These are phyloP conservation scores for Sorex fumeus DNA, from an alignment of 2,113 vertebrate species.

Conservation along the genomic window DNA sequence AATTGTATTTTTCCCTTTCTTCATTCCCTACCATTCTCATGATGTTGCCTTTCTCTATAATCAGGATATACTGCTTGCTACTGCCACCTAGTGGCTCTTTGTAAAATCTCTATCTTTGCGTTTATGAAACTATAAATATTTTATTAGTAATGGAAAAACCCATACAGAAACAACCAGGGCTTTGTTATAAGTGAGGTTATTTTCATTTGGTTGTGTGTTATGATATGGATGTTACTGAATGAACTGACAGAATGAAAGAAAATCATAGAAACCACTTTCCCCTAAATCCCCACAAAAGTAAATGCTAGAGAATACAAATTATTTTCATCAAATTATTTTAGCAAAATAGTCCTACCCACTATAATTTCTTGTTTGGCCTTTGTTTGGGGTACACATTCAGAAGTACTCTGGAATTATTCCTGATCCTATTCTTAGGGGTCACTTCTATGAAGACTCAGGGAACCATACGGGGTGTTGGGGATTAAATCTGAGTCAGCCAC, in stretches of 20 bases:
- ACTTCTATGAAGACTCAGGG: no score
- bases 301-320: neutral
- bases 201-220: neutral
- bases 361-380: neutral
- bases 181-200: neutral
- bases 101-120: neutral
- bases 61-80: neutral
- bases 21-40: neutral
- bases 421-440: no score
- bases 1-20: neutral
- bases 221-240: neutral
- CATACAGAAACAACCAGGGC: neutral
- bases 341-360: neutral
- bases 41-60: neutral
- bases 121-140: neutral
- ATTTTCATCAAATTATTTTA: neutral
- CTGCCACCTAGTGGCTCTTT: neutral
- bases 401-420: neutral
- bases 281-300: neutral
- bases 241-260: neutral
- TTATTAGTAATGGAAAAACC: neutral
- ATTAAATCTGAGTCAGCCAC: no score
- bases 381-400: neutral
- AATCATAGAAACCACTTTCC: neutral
- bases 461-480: no score